These are phyloP conservation scores for Sympetrum striolatum DNA, from an alignment of 2,888 invertebrate species.

Conservation along the genomic window DNA sequence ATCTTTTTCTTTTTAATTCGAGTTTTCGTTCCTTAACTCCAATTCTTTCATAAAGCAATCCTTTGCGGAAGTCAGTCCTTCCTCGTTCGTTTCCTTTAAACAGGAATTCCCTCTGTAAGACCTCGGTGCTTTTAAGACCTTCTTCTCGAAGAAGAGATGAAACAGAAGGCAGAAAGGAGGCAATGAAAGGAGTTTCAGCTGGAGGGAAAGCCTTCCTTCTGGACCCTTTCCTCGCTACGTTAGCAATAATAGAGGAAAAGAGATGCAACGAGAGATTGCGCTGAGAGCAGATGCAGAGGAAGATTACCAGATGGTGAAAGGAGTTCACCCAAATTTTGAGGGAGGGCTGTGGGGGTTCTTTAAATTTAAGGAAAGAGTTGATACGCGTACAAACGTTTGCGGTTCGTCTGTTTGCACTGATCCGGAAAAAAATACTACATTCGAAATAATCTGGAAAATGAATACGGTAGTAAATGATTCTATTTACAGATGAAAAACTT, in stretches of 20 bases:
- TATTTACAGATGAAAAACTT: too few relatives aligned
- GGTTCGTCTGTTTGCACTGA: neutral
- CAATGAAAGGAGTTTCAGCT: neutral
- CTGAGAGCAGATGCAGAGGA: neutral
- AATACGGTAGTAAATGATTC: too few relatives aligned
- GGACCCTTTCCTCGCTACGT: too few relatives aligned
- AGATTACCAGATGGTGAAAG: neutral
- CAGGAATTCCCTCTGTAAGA: neutral
- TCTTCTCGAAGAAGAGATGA: neutral
- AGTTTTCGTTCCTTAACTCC: too few relatives aligned
- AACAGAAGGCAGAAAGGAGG: neutral
- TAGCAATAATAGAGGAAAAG: neutral
- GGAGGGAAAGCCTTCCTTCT: neutral
- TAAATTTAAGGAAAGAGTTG: too few relatives aligned
- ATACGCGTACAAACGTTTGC: too few relatives aligned
- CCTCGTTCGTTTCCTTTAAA: neutral
- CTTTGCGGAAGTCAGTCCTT: neutral
- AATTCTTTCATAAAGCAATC: too few relatives aligned
- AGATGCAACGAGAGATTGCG: neutral
- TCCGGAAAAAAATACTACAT: neutral
- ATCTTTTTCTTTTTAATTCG: too few relatives aligned
- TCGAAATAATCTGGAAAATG: too few relatives aligned
- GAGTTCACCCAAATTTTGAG: too few relatives aligned
- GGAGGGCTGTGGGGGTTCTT: too few relatives aligned
- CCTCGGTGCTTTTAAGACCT: neutral